A percentile compares a stretch with the other conserved stretches of the same genome.
Conservation (phyloP, 2,888 invertebrate species). For the Drosophila longiperda region DNA sequence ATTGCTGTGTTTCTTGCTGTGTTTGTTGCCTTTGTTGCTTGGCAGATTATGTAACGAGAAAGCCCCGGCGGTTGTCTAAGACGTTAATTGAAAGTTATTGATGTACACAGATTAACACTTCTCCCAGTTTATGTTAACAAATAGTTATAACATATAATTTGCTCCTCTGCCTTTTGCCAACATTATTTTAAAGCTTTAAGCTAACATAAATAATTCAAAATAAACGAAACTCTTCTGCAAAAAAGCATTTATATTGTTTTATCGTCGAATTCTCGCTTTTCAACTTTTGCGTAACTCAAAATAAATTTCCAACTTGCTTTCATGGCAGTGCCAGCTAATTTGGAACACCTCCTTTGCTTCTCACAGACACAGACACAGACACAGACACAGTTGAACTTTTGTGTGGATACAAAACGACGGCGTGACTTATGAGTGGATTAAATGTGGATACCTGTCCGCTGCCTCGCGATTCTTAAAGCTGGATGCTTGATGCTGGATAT, state of each 20-base stretch:
- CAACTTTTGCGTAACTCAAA: background rate
- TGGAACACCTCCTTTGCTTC: slow-evolving; percentile 15
- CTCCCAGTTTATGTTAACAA: slow-evolving; percentile 6
- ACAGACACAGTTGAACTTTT: slow-evolving; percentile 5
- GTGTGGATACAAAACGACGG: slow-evolving; percentile 40
- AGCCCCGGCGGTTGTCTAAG: slow-evolving; percentile 14
- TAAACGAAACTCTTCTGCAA: background rate
- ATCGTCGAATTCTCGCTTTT: background rate
- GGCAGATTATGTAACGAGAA: slow-evolving; percentile 65
- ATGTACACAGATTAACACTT: slow-evolving; percentile 22
- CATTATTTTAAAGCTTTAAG: background rate
- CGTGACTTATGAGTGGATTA: slow-evolving; percentile 74
- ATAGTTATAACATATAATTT: background rate
- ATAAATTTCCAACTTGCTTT: background rate
- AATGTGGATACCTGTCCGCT: slow-evolving; percentile 52
- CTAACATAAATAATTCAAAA: background rate
- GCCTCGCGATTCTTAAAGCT: slow-evolving; percentile 9
- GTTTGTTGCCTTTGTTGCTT: slow-evolving; percentile 29
- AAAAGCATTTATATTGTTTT: background rate
- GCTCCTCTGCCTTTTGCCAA: background rate
- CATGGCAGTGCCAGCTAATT: slow-evolving; percentile 3
- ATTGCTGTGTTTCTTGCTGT: background rate
- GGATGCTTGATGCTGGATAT: background rate
- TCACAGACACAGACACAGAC: slow-evolving; percentile 10
- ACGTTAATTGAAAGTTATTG: slow-evolving; percentile 41